Conservation (phyloP, 1,140 invertebrate genomes). For the Frieseomelitta varia region DNA sequence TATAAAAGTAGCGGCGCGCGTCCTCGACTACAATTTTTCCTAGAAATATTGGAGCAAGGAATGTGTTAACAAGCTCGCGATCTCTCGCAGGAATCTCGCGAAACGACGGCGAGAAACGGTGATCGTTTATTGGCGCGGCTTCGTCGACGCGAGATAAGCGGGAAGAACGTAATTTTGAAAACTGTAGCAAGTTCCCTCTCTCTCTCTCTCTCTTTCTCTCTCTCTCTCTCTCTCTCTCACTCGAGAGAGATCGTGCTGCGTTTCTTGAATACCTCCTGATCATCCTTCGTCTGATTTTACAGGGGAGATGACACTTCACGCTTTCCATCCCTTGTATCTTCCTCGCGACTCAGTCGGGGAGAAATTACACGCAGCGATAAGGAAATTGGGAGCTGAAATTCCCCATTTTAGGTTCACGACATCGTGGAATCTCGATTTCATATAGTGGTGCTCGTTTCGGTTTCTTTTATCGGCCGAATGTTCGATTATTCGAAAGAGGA, state of each 20-base stretch:
- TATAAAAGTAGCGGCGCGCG: too few species aligned
- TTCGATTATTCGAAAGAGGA: too few species aligned
- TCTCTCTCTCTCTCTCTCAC: neutral
- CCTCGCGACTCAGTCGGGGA: neutral
- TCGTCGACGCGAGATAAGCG: constrained; percentile 50
- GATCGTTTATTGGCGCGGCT: constrained; percentile 31
- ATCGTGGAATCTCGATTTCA: too few species aligned
- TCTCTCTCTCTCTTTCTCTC: neutral
- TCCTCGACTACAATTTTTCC: too few species aligned
- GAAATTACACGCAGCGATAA: neutral
- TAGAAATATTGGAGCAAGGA: too few species aligned
- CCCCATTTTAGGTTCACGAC: too few species aligned
- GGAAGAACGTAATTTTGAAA: constrained; percentile 50
- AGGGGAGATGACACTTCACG: neutral
- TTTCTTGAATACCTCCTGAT: neutral
- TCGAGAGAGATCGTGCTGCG: neutral
- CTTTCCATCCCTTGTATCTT: neutral
- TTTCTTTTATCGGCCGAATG: too few species aligned
- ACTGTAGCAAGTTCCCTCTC: constrained; percentile 31
- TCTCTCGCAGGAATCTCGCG: constrained; percentile 26
- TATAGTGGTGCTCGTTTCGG: too few species aligned
- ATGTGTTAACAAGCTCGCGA: constrained; percentile 51
- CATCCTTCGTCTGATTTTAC: constrained; percentile 2
- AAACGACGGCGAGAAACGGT: too few species aligned
- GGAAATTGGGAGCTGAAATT: too few species aligned